Percentiles rank a stretch among this genome's conserved stretches.
phyloP scores from a whole-genome alignment of 2,797 vertebrate species.

The Melanotaenia parkinsoni region DNA sequence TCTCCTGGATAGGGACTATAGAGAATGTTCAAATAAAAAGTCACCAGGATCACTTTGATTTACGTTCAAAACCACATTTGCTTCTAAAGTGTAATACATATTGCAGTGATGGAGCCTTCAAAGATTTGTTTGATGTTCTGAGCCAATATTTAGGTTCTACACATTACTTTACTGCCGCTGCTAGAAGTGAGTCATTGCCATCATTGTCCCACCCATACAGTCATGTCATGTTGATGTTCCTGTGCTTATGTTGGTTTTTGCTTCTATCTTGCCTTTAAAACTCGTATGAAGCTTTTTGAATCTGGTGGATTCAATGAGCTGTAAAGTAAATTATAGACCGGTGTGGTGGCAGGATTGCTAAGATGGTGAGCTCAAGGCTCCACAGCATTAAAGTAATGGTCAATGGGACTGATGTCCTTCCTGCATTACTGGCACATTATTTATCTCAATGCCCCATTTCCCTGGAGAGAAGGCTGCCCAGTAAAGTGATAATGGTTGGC shows the following conservation, averaged over 20 bases:
- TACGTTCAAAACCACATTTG: background rate
- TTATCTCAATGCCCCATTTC: slow-evolving; percentile 28
- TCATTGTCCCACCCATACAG: background rate
- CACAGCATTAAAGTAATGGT: slow-evolving; percentile 32
- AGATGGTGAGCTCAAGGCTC: slow-evolving; percentile 52
- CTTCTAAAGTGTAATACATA: background rate
- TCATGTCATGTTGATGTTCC: background rate
- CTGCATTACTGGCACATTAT: slow-evolving; percentile 62
- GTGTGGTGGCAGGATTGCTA: slow-evolving; percentile 35
- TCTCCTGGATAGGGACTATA: slow-evolving; percentile 2
- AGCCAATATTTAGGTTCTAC: background rate
- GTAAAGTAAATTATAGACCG: slow-evolving; percentile 61
- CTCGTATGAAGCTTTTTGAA: slow-evolving; percentile 56
- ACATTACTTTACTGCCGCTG: background rate
- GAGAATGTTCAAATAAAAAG: background rate
- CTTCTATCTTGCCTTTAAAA: slow-evolving; percentile 26
- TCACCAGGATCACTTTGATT: slow-evolving; percentile 1
- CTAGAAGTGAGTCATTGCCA: background rate
- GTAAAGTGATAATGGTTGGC: slow-evolving; percentile 37
- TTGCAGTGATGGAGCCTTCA: slow-evolving; percentile 9
- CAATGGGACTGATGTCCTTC: slow-evolving; percentile 36
- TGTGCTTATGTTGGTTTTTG: background rate
- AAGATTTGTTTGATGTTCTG: slow-evolving; percentile 15
- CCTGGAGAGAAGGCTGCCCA: slow-evolving; percentile 26
- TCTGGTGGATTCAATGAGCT: slow-evolving; percentile 52